Evolutionary conservation across 2,797 vertebrate genomes (phyloP).

Genomic region (Trichosurus vulpecula): DNA sequence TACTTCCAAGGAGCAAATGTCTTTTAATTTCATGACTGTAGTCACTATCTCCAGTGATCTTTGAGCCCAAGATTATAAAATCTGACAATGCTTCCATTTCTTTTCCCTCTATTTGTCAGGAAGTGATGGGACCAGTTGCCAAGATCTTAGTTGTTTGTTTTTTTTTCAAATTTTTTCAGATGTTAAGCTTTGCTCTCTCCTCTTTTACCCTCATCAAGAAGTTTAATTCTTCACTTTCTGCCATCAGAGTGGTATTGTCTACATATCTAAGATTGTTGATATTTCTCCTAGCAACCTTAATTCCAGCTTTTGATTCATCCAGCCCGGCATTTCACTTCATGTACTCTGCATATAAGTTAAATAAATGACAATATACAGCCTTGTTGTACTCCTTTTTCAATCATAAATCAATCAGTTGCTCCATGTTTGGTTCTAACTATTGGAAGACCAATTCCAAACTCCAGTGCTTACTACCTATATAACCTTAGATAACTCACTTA

Average conservation of each 20-base stretch:
- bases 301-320: not conserved
- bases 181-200: not conserved
- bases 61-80: not conserved
- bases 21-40: not conserved
- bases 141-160: not conserved
- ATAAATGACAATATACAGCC: not conserved
- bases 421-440: not conserved
- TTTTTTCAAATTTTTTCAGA: too few relatives aligned
- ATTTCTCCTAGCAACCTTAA: not conserved
- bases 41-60: not conserved
- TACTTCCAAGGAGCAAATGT: not conserved
- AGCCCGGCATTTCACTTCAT: not conserved
- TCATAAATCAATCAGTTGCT: not conserved
- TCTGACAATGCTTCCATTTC: not conserved
- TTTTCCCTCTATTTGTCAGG: not conserved
- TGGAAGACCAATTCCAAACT: not conserved
- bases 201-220: not conserved
- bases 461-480: not conserved
- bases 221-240: not conserved
- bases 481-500: not conserved
- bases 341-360: not conserved
- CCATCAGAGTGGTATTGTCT: not conserved
- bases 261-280: not conserved
- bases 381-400: not conserved
- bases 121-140: not conserved